Percentiles rank a stretch among this genome's conserved stretches.
Conservation (phyloP, 2,888 invertebrate species). For the Mimumesa dahlbomi region DNA sequence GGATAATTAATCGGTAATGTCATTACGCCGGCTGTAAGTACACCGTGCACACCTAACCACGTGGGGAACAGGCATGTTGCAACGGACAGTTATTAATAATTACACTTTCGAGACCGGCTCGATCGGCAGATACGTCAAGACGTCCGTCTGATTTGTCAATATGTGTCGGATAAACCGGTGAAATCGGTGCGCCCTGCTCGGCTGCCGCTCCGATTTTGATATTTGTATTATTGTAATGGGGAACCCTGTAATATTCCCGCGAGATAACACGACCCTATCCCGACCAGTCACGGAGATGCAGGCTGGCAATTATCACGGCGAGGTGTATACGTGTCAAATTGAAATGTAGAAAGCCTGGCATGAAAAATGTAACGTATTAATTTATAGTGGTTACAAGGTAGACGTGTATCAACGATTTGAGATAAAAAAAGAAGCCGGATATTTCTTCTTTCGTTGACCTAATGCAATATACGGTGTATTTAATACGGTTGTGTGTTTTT, state of each 20-base stretch:
- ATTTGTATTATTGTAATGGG: slow-evolving; percentile 34
- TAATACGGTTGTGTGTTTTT: too few relatives aligned
- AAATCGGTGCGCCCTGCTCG: neutral
- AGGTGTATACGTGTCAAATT: neutral
- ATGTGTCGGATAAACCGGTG: slow-evolving; percentile 22
- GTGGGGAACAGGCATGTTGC: slow-evolving; percentile 28
- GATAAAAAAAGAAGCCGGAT: too few relatives aligned
- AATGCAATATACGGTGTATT: too few relatives aligned
- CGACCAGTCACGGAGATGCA: neutral
- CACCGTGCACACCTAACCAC: slow-evolving; percentile 33
- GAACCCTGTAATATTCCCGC: slow-evolving; percentile 2
- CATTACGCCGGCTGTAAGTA: slow-evolving; percentile 35
- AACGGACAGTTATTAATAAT: slow-evolving; percentile 59
- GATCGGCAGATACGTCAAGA: slow-evolving; percentile 47
- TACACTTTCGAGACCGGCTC: slow-evolving; percentile 38
- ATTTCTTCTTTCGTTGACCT: too few relatives aligned
- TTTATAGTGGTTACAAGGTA: too few relatives aligned
- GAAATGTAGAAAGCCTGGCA: slow-evolving; percentile 3
- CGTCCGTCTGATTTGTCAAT: slow-evolving; percentile 50
- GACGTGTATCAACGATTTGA: too few relatives aligned
- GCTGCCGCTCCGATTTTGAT: slow-evolving; percentile 40
- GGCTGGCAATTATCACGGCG: neutral
- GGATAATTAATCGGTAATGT: slow-evolving; percentile 61
- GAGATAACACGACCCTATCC: neutral
- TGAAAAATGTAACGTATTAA: slow-evolving; percentile 43